Evolutionary conservation across 2,888 invertebrate species (phyloP), one percentile per base, ranked within the genome.

Genomic region (Lycocerus yunnanus): DNA sequence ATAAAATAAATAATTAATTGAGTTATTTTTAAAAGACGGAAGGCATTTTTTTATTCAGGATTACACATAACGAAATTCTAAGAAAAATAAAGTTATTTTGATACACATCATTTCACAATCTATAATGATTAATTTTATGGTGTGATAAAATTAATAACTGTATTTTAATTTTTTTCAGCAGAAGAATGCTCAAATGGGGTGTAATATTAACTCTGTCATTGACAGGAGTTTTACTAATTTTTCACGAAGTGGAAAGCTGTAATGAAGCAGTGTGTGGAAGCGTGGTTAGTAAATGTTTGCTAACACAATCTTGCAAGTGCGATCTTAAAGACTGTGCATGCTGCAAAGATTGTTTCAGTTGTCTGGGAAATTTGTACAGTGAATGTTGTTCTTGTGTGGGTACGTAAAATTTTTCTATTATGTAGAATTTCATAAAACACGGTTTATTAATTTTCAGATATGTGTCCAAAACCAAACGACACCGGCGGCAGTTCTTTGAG

Each of bases 311-410:
- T 68, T 98, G 98, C 88, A 97, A 97, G 87, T 98, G 98, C 88
- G 97, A 98, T 86, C 89, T 96, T 82, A 94, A 93, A 84, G 95
- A 95, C 85, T 97, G 97, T 85, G 93, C 95, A n/a, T 98, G 97
- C 85, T 98, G 97, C 88, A 94, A 94, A 83, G 97, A 97, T 85
- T 98, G 98, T 84, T 94, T 93, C 82, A 94, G 92, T 84, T 98
- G 98, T 84, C 90, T 98, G 73, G 94, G 94, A 80, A 93, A 94
- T 83, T 90, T 97, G 68, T 98, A 96, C 87, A 93, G 92, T 79
- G 97, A 98, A 87, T 98, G 98, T 88, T 98, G 98, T 85, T 97
- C 97, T 71, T 98, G 98, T 89, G 97, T 98, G 82, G 98, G 98
- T 98, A 89, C 92, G 95, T 89, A 68, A 9, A 65, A 58, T 69